Percentiles rank a stretch among this genome's conserved stretches.
Evolutionary conservation across 2,113 vertebrate species (phyloP).

Genomic region (Cyphomyrus plagiostoma): DNA sequence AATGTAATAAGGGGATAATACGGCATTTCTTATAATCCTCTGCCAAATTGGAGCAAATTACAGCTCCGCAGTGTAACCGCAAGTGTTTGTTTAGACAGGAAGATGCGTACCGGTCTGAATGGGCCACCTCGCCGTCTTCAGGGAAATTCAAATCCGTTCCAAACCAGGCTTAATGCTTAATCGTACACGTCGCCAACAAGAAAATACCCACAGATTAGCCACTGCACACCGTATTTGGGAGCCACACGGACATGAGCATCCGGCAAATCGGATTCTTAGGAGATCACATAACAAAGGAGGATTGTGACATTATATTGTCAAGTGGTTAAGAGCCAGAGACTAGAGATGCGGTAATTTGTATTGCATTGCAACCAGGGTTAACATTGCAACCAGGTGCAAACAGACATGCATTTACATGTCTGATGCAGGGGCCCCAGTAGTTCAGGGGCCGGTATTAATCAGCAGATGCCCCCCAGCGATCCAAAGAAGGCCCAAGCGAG

Average conservation of each 20-base stretch:
- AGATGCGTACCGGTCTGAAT: neutral
- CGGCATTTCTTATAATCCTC: constrained; percentile 64
- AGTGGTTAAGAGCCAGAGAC: neutral
- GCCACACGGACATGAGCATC: neutral
- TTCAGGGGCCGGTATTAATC: constrained; percentile 34
- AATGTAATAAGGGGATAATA: constrained; percentile 68
- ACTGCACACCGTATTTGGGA: neutral
- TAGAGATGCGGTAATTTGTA: neutral
- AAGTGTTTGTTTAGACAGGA: constrained; percentile 36
- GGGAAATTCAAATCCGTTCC: neutral
- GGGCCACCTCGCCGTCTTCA: neutral
- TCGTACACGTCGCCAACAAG: neutral
- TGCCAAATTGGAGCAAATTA: constrained; percentile 63
- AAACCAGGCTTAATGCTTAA: neutral
- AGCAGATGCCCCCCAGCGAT: constrained; percentile 15
- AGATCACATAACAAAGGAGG: neutral
- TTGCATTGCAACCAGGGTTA: neutral
- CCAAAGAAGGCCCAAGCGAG: constrained; percentile 17
- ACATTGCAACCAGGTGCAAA: neutral
- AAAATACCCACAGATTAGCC: neutral
- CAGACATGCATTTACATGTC: constrained; percentile 15
- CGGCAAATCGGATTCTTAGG: neutral
- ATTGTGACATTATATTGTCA: neutral
- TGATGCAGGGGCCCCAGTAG: constrained; percentile 21
- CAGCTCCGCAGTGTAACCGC: constrained; percentile 25